Evolutionary conservation across 1,140 invertebrate species (phyloP).

Genomic region (Papilio polyxenes): DNA sequence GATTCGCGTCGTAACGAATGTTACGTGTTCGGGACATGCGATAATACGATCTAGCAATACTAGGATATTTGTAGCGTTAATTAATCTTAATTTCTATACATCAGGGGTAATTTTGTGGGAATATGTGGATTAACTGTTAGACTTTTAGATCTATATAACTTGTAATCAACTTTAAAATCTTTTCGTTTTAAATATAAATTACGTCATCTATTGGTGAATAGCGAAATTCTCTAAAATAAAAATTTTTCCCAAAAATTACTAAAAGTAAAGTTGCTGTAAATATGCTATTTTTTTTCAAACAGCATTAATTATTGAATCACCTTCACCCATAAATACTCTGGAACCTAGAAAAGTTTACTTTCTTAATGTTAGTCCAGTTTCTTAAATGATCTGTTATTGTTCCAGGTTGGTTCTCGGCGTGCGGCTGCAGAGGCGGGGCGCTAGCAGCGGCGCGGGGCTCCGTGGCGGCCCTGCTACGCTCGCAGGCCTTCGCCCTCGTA

Average conservation of each 20-base stretch:
- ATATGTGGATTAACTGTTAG: not conserved
- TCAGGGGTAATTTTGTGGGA: not conserved
- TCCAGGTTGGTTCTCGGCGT: constrained; percentile 75
- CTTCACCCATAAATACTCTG: too few relatives aligned
- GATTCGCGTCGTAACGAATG: constrained; percentile 1
- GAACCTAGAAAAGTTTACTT: not conserved
- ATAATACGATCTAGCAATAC: not conserved
- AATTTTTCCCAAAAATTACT: not conserved
- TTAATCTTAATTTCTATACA: not conserved
- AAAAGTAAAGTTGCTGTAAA: not conserved
- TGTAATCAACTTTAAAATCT: too few relatives aligned
- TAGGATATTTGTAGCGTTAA: not conserved
- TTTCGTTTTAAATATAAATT: not conserved
- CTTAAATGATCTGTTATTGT: constrained; percentile 35
- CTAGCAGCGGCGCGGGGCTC: constrained; percentile 71
- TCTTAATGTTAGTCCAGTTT: not conserved
- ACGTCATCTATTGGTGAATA: not conserved
- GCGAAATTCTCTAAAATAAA: not conserved
- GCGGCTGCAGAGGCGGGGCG: constrained; percentile 71
- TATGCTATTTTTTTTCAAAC: not conserved
- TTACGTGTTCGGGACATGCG: constrained; percentile 24
- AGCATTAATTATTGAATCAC: too few relatives aligned
- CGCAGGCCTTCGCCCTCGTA: constrained; percentile 72
- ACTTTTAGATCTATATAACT: too few relatives aligned
- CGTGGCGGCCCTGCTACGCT: constrained; percentile 66